phyloP scores from a whole-genome alignment of 2,888 invertebrate genomes.

The Ophioninae sp. region DNA sequence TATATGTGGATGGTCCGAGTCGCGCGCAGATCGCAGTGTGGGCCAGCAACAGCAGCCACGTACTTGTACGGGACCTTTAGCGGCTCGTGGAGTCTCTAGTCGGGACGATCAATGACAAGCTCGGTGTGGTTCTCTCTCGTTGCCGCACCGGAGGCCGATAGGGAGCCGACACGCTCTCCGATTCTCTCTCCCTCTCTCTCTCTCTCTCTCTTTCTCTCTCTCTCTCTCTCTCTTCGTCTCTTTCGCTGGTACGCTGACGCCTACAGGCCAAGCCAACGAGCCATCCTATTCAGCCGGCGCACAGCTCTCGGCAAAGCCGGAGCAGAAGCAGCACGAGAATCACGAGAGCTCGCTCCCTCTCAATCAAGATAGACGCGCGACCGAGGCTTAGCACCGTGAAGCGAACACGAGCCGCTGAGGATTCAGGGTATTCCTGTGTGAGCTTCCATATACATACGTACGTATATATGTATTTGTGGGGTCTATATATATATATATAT shows the following conservation, averaged over 20 bases:
- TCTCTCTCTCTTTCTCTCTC: slow-evolving; percentile 47
- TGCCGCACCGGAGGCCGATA: slow-evolving; percentile 58
- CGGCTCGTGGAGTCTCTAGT: slow-evolving; percentile 73
- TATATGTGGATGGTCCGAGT: slow-evolving; percentile 41
- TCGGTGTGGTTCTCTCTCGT: slow-evolving; percentile 66
- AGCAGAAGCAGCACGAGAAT: slow-evolving; percentile 54
- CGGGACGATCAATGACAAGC: slow-evolving; percentile 80
- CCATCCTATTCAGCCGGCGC: slow-evolving; percentile 60
- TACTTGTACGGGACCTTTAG: slow-evolving; percentile 81
- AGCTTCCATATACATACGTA: slow-evolving; percentile 2
- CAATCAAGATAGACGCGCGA: slow-evolving; percentile 79
- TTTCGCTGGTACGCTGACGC: slow-evolving; percentile 57
- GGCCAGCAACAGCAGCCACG: slow-evolving; percentile 68
- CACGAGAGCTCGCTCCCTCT: slow-evolving; percentile 74
- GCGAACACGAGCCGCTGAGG: slow-evolving; percentile 69
- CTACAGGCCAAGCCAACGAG: slow-evolving; percentile 60
- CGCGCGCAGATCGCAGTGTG: slow-evolving; percentile 63
- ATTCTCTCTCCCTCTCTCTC: slow-evolving; percentile 63
- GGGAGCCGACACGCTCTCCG: slow-evolving; percentile 65
- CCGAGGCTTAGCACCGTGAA: slow-evolving; percentile 68
- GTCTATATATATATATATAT: slow-evolving; percentile 13
- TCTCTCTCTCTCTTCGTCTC: slow-evolving; percentile 48
- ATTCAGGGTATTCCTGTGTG: slow-evolving; percentile 48
- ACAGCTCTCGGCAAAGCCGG: slow-evolving; percentile 51
- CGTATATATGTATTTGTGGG: neutral